Base-by-base conservation (phyloP, 2,797 vertebrate genomes). In the Peromyscus attwateri region DNA sequence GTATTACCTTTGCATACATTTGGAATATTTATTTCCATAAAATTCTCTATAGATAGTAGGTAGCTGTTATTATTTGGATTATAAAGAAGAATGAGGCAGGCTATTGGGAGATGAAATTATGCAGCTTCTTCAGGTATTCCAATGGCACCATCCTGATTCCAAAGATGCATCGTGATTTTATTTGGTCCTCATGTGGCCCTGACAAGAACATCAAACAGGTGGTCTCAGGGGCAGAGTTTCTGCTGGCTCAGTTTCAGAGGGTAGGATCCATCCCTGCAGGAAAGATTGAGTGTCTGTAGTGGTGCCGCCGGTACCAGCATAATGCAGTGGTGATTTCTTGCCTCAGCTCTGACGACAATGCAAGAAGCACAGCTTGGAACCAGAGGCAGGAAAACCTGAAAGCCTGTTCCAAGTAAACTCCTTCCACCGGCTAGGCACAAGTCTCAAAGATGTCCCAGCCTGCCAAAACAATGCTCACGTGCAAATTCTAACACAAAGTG, bases 21-120 rank as follows among this genome's bases (percentile, higher is more conserved):
- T 85, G 43, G 29, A 68, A 87, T 27, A 64, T 80, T 87, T 96
- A 71, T 60, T 95, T 91, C 89, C 64, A 95, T 80, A 89, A 89
- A 68, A 37, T 55, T 87, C 3, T 73, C 1, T 60, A 23, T 77
- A 49, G 37, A 93, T 77, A 91, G 31, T 29, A 92, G 43, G 8
- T 87, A 16, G 1, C 64, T 83, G 57, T 73, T 23, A 68, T 92
- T 91, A 75, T 94, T 87, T 3, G 1, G 4, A 90, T 90, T 91
- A 96, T 62, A 89, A 27, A 73, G 6, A 94, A 87, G 23, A 49
- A 40, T 27, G 70, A 96, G 1, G 76, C 3, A 81, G 76, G 8
- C 13, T 37, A 66, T 31, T 84, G 31, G 73, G 71, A 94, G 94
- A 64, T 7, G 27, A 83, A 94, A 34, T 80, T 92, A 76, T 46